phyloP scores from a whole-genome alignment of 2,113 vertebrate genomes.

The Tamias sibiricus region DNA sequence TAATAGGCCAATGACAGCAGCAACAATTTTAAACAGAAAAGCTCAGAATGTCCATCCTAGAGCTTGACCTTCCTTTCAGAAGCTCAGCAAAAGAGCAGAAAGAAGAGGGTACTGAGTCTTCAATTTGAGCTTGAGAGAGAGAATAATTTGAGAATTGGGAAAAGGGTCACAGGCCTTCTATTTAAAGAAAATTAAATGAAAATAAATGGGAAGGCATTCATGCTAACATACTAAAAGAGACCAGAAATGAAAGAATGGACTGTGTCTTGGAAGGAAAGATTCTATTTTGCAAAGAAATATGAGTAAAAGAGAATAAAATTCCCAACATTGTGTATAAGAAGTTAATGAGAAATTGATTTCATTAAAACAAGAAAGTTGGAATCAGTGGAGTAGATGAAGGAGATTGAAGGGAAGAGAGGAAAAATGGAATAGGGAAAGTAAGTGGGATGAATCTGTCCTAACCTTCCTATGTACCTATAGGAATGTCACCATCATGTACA shows the following conservation, averaged over 20 bases:
- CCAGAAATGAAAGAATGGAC: neutral
- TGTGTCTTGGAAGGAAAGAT: fast-evolving
- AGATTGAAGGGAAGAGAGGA: too few species aligned
- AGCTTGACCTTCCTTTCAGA: neutral
- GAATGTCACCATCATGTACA: too few species aligned
- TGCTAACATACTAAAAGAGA: too few species aligned
- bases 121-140: neutral
- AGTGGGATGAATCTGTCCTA: too few species aligned
- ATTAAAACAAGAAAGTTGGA: neutral
- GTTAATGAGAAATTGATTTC: neutral
- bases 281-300: neutral
- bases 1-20: neutral
- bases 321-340: neutral
- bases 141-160: neutral
- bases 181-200: neutral
- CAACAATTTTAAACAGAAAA: neutral
- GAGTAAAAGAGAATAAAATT: neutral
- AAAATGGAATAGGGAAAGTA: too few species aligned
- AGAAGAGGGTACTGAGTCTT: neutral
- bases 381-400: neutral
- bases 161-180: neutral
- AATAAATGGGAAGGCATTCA: neutral
- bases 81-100: neutral
- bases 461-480: too few species aligned
- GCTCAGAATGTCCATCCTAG: neutral